Percentiles rank a stretch among this genome's conserved stretches.
phyloP scores from a whole-genome alignment of 2,113 vertebrate genomes.

The Ciconia boyciana region DNA sequence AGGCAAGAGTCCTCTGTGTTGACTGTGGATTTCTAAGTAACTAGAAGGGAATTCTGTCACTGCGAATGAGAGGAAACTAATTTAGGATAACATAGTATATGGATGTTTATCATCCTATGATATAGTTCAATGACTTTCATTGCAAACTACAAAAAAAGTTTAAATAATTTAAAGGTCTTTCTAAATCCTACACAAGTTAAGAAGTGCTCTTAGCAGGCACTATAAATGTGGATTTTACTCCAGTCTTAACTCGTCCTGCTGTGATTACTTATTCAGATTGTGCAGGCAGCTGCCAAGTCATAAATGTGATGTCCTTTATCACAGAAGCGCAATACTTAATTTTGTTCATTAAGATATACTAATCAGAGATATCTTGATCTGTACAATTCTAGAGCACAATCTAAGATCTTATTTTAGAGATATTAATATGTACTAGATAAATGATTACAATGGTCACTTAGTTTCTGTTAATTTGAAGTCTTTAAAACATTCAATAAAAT shows the following conservation, averaged over 20 bases:
- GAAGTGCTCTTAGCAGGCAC: neutral
- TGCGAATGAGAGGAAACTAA: neutral
- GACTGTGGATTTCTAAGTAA: neutral
- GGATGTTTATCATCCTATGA: neutral
- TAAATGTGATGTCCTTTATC: neutral
- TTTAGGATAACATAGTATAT: neutral
- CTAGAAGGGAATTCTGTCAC: neutral
- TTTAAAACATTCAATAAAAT: constrained; percentile 13
- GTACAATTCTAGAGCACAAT: neutral
- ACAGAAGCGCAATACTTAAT: neutral
- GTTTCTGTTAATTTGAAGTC: constrained; percentile 15
- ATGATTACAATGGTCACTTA: neutral
- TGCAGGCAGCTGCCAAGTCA: neutral
- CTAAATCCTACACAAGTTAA: neutral
- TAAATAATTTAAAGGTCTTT: constrained; percentile 1
- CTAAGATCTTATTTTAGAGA: neutral
- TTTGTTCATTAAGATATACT: neutral
- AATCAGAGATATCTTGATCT: neutral
- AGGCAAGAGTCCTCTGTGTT: neutral
- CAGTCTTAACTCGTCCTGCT: neutral
- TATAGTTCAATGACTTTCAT: neutral
- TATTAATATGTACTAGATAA: neutral
- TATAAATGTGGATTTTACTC: neutral
- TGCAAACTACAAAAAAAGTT: neutral
- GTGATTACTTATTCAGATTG: neutral